Conservation (phyloP, 1,140 invertebrate species). For the Elysia chlorotica region DNA sequence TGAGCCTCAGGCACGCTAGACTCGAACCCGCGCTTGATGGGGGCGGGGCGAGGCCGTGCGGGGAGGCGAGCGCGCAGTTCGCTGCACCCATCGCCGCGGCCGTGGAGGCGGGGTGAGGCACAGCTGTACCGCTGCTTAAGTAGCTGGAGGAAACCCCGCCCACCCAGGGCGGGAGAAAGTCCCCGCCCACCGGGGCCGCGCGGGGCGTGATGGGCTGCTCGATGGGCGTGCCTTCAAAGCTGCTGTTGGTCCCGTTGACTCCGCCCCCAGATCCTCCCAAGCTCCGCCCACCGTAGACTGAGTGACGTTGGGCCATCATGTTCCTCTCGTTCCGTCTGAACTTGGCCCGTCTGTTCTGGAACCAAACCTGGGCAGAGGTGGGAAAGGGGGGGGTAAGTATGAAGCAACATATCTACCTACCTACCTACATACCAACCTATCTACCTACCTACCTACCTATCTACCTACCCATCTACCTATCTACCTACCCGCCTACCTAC, state of each 20-base stretch:
- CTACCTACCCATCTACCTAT: too few relatives aligned
- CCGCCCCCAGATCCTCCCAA: too few relatives aligned
- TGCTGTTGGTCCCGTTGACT: too few relatives aligned
- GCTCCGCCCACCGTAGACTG: slow-evolving; percentile 37
- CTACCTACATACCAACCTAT: too few relatives aligned
- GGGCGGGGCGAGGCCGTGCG: slow-evolving; percentile 30
- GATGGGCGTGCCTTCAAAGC: slow-evolving; percentile 41
- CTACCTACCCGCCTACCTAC: too few relatives aligned
- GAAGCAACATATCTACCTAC: too few relatives aligned
- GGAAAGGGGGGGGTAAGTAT: neutral
- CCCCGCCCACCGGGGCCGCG: slow-evolving; percentile 51
- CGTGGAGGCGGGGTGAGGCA: slow-evolving; percentile 36
- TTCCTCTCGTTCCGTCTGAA: slow-evolving; percentile 77
- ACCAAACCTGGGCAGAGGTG: slow-evolving; percentile 90
- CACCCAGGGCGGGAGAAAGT: slow-evolving; percentile 50
- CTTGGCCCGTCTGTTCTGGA: slow-evolving; percentile 93
- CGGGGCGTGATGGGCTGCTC: slow-evolving; percentile 60
- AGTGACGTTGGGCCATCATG: slow-evolving; percentile 59
- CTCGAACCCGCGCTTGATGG: slow-evolving; percentile 52
- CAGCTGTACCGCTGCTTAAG: too few relatives aligned
- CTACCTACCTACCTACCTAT: too few relatives aligned
- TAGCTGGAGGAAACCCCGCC: slow-evolving; percentile 41
- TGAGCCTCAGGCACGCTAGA: slow-evolving; percentile 61
- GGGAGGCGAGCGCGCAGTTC: slow-evolving; percentile 51
- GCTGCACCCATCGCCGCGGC: slow-evolving; percentile 37